Base-by-base conservation (phyloP, 2,888 invertebrate genomes). In the Ormyrus pomaceus region DNA sequence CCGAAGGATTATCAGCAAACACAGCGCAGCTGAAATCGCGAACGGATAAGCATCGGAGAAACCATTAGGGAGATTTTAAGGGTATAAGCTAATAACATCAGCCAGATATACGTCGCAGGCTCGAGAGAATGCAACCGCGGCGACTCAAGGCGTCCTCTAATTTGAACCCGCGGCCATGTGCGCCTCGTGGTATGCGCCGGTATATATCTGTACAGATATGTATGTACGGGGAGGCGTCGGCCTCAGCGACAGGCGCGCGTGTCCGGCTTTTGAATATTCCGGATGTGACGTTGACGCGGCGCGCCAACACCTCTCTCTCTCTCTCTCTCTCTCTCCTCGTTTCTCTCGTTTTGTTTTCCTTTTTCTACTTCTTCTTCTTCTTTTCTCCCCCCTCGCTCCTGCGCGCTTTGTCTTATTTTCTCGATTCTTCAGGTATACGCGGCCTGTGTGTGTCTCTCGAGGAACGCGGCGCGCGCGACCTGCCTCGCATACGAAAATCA, bases 241-340 rank as follows among this genome's bases (percentile, higher is more conserved):
- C 80, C 78, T 53, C 19, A 19, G 19, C 19, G 19, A 19, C 19
- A 19, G 81, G 83, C 84, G 84, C 83, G 82, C 84, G 84, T 84
- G 83, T 81, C 82, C 80, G 73, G 84, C 83, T 85, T 87, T 86
- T 84, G 84, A 86, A 85, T 84, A 83, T 83, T 84, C 86, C 86
- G 87, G 86, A 87, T 86, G 84, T 84, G 85, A 85, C 84, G 77
- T 65, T 72, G 78, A 77, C 0, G 48, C 34, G 50, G 51, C 66
- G 50, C 65, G 53, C 46, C 69, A 46, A 59, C 66, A 51, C 59
- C 69, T 76, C 7, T 48, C 53, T 55, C 50, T 48, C n/a, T 11
- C 69, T 76, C 7, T 48, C 53, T 55, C 50, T 48, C n/a, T 11
- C 51, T 55, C 55, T 64, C 34, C 59, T n/a, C 64, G 6, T 66